Conservation (phyloP, 2,888 invertebrate species). For the Argyresthia goedartella region DNA sequence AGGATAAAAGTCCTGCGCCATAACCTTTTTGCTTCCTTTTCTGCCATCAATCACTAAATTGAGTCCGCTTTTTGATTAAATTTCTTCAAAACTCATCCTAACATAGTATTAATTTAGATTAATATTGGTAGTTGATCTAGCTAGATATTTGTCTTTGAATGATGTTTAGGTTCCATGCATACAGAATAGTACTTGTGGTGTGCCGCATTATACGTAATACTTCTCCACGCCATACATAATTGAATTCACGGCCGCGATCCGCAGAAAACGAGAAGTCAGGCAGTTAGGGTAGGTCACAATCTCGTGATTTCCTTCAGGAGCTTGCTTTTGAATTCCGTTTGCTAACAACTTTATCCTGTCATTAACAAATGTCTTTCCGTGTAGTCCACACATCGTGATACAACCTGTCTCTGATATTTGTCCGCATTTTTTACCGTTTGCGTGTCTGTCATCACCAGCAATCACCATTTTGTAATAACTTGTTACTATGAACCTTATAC, state of each 20-base stretch:
- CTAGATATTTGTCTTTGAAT: background rate
- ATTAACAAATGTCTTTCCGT: background rate
- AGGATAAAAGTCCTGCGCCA: constrained; percentile 39
- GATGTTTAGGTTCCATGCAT: no score
- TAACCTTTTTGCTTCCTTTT: constrained; percentile 23
- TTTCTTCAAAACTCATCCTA: background rate
- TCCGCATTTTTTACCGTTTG: background rate
- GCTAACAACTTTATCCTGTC: background rate
- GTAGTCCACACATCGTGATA: background rate
- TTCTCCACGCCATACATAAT: no score
- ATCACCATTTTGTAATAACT: no score
- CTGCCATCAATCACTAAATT: constrained; percentile 22
- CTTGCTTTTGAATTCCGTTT: no score
- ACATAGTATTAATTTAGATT: background rate
- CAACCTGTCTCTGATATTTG: no score
- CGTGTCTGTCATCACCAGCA: no score
- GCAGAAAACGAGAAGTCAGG: no score
- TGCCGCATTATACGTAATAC: no score
- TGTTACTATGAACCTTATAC: no score
- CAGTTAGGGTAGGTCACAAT: no score
- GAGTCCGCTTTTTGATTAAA: background rate
- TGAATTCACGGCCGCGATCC: no score
- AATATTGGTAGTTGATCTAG: background rate
- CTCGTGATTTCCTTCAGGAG: no score
- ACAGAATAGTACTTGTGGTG: background rate